Percentiles rank a stretch among this genome's conserved stretches.
Evolutionary conservation across 2,888 invertebrate species (phyloP).

Genomic region (Oxyteleia sp.): DNA sequence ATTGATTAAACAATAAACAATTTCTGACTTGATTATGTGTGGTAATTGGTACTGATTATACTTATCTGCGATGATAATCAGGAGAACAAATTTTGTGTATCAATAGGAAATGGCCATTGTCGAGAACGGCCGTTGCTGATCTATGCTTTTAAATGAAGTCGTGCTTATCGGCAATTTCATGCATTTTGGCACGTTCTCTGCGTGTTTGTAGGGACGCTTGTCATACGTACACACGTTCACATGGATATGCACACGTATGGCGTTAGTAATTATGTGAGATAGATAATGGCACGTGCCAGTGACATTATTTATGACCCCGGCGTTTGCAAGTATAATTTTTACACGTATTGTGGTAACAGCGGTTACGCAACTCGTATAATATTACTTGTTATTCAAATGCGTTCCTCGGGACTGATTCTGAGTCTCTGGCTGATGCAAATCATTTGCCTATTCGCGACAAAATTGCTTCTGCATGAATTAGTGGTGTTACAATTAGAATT

Average conservation of each 20-base stretch:
- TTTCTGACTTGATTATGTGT: slow-evolving; percentile 56
- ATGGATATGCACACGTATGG: slow-evolving; percentile 39
- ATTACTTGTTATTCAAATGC: slow-evolving; percentile 83
- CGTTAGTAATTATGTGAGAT: slow-evolving; percentile 75
- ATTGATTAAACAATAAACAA: slow-evolving; percentile 51
- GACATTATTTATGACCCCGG: slow-evolving; percentile 82
- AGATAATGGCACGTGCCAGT: slow-evolving; percentile 83
- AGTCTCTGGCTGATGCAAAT: slow-evolving; percentile 63
- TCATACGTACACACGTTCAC: slow-evolving; percentile 39
- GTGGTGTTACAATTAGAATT: slow-evolving; percentile 44
- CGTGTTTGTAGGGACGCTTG: slow-evolving; percentile 55
- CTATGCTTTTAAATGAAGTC: slow-evolving; percentile 69
- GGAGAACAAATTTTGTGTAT: slow-evolving; percentile 70
- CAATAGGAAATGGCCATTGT: slow-evolving; percentile 72
- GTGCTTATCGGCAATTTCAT: slow-evolving; percentile 74
- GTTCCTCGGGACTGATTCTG: slow-evolving; percentile 77
- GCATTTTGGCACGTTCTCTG: slow-evolving; percentile 71
- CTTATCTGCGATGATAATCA: slow-evolving; percentile 70
- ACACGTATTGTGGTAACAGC: slow-evolving; percentile 79
- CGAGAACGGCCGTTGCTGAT: slow-evolving; percentile 66
- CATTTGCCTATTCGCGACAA: slow-evolving; percentile 62
- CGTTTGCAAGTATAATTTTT: slow-evolving; percentile 85
- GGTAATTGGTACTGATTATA: slow-evolving; percentile 70
- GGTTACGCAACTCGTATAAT: slow-evolving; percentile 82
- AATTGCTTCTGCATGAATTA: slow-evolving; percentile 59